Conservation (phyloP, 2,888 invertebrate genomes). For the Cabera pusaria region DNA sequence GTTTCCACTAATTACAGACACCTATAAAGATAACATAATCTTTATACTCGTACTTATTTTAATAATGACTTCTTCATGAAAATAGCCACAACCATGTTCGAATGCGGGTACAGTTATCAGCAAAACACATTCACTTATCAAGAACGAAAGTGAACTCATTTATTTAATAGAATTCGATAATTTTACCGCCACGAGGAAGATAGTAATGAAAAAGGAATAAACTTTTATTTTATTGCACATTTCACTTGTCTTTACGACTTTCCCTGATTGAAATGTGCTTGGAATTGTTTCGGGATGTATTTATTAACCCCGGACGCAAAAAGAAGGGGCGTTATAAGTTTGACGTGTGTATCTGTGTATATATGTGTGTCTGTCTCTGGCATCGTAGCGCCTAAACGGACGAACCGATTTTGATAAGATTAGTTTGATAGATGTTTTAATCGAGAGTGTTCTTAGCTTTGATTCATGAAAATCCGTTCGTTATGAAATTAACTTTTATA, state of each 20-base stretch:
- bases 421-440: too few relatives aligned
- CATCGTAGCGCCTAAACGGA: too few relatives aligned
- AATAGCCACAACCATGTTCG: background rate
- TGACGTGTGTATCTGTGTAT: too few relatives aligned
- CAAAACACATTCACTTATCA: constrained; percentile 4
- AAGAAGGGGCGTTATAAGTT: too few relatives aligned
- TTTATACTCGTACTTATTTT: too few relatives aligned
- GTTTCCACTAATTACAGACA: constrained; percentile 1
- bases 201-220: constrained; percentile 38
- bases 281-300: constrained; percentile 27
- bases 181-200: constrained; percentile 16
- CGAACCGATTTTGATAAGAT: too few relatives aligned
- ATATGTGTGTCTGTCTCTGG: too few relatives aligned
- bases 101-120: constrained; percentile 9
- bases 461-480: too few relatives aligned
- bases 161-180: background rate
- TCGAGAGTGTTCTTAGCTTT: too few relatives aligned
- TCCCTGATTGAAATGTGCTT: constrained; percentile 25
- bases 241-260: constrained; percentile 34
- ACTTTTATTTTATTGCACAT: constrained; percentile 41
- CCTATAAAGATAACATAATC: too few relatives aligned
- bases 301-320: too few relatives aligned
- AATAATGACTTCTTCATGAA: background rate
- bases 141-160: constrained; percentile 4
- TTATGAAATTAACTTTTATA: too few relatives aligned